These are phyloP conservation scores for Himalopsyche tibetana DNA, from an alignment of 2,888 invertebrate genomes.

Conservation along the genomic window DNA sequence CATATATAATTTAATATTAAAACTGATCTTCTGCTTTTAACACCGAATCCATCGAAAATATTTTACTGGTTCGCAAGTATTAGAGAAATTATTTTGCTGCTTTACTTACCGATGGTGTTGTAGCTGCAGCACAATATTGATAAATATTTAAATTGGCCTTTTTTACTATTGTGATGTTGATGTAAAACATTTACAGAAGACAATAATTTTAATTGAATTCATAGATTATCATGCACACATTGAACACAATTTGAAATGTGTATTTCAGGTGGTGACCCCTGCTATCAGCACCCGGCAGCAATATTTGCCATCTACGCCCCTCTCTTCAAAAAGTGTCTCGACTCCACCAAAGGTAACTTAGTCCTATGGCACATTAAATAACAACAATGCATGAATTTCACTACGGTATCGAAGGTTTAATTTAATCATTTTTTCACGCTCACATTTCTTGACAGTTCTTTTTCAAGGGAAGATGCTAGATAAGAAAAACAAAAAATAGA, in stretches of 20 bases:
- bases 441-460: slow-evolving; percentile 21
- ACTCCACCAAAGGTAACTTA: slow-evolving; percentile 57
- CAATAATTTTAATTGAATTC: too few relatives aligned
- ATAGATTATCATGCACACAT: too few relatives aligned
- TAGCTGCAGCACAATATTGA: too few relatives aligned
- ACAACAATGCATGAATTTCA: slow-evolving; percentile 26
- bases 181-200: too few relatives aligned
- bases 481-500: neutral
- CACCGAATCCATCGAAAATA: too few relatives aligned
- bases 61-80: too few relatives aligned
- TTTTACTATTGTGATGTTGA: too few relatives aligned
- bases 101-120: too few relatives aligned
- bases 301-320: slow-evolving; percentile 67
- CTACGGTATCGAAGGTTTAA: slow-evolving; percentile 7
- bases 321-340: slow-evolving; percentile 49
- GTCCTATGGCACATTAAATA: neutral
- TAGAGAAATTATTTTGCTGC: too few relatives aligned
- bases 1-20: too few relatives aligned
- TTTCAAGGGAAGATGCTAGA: neutral
- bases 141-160: too few relatives aligned
- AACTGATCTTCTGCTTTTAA: too few relatives aligned
- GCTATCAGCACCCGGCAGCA: slow-evolving; percentile 75
- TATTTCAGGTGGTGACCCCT: slow-evolving; percentile 75
- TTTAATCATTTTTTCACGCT: slow-evolving; percentile 28
- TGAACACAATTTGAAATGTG: slow-evolving; percentile 71